Evolutionary conservation across 2,888 invertebrate species (phyloP), one percentile per base, ranked within the genome.

Genomic region (Drosophila neotestacea): DNA sequence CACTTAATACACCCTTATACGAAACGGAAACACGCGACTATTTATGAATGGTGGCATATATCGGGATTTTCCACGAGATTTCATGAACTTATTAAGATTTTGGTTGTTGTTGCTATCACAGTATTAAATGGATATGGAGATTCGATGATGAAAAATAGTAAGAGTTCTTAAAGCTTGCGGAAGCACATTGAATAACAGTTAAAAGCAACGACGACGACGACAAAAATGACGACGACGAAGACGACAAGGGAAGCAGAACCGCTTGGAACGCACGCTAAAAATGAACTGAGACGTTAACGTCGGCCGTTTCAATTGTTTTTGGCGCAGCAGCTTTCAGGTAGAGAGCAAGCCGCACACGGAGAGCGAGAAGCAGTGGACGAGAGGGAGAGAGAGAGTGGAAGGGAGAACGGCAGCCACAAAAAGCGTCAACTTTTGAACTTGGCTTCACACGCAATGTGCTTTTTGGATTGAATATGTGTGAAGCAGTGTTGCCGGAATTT

Each of bases 351-450:
- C 58, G 47, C 46, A 42, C 47, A 59, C 28, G 70, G 52, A 54
- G 58, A 34, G 46, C 39, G 52, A 46, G 51, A 54, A 58, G 22
- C 22, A 36, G 51, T 47, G 30, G 9, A 16, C 3, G 22, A 34
- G 46, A 42, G 52, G 46, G 51, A 54, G 58, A 36, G 38, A 42
- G 44, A 42, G 39, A 36, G 51, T 42, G 30, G 11, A 27, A 38
- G 44, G n/a, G 34, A 30, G 16, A 32, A 16, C 48, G 32, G 10
- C 32, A 34, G 16, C 4, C 32, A 16, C 16, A 48, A 2, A 42
- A 42, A 44, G 52, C 56, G 46, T 58, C 46, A 81, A 82, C 86
- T 68, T 79, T 85, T 83, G 84, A 83, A 83, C 82, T 88, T 88
- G 82, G 84, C 70, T 83, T 83, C 54, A 48, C 70, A 79, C 70